phyloP scores from a whole-genome alignment of 2,888 invertebrate genomes.

The Acrocyrtus sp. region DNA sequence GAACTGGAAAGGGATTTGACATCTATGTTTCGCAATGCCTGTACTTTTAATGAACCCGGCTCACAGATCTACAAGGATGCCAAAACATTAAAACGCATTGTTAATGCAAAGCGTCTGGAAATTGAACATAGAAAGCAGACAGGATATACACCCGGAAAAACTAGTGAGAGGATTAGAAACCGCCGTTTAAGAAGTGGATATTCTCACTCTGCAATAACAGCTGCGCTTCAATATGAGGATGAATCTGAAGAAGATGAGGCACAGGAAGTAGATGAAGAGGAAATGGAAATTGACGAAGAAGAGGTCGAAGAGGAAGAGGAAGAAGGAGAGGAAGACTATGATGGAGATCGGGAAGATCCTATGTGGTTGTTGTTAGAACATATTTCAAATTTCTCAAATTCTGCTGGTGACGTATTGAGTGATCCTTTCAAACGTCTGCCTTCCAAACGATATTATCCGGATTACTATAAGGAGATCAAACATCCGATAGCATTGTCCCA shows the following conservation, averaged over 20 bases:
- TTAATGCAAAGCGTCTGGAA: constrained; percentile 73
- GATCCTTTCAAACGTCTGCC: constrained; percentile 96
- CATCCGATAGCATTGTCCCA: constrained; percentile 94
- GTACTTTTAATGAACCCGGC: constrained; percentile 94
- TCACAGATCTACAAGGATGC: constrained; percentile 97
- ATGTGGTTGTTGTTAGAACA: constrained; percentile 92
- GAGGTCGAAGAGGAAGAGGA: constrained; percentile 60
- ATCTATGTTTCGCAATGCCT: constrained; percentile 94
- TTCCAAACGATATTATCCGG: constrained; percentile 89
- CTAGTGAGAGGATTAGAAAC: constrained; percentile 75
- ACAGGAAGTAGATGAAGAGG: constrained; percentile 66
- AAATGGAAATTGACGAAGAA: constrained; percentile 71
- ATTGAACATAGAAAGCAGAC: constrained; percentile 74
- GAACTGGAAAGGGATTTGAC: constrained; percentile 92
- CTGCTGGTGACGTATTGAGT: constrained; percentile 78
- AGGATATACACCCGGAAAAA: constrained; percentile 70
- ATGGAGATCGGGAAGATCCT: constrained; percentile 74
- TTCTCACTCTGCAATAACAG: constrained; percentile 72
- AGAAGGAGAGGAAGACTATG: constrained; percentile 65
- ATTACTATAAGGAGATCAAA: constrained; percentile 97
- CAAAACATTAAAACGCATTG: constrained; percentile 84
- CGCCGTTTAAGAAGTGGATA: constrained; percentile 68
- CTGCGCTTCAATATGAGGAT: constrained; percentile 73
- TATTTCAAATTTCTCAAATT: constrained; percentile 70
- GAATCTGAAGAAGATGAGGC: constrained; percentile 66